Evolutionary conservation across 2,113 vertebrate species (phyloP).

Genomic region (Xiphias gladius): DNA sequence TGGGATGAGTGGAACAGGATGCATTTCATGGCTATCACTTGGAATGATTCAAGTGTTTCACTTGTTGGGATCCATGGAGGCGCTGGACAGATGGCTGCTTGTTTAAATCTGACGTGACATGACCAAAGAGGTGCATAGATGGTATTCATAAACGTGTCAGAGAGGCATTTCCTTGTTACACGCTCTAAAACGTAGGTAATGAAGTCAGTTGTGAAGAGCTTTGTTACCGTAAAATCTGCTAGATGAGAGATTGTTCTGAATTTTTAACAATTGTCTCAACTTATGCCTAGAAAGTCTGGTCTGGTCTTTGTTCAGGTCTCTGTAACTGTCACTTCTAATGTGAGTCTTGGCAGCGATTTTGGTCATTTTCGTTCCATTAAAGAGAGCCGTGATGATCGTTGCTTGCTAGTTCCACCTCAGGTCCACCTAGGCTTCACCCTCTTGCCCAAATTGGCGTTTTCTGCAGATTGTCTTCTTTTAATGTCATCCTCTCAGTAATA

Average conservation of each 20-base stretch:
- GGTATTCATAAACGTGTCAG: constrained; percentile 7
- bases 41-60: constrained; percentile 29
- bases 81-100: constrained; percentile 28
- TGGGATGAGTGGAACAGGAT: constrained; percentile 24
- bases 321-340: background rate
- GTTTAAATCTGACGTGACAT: constrained; percentile 27
- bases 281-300: background rate
- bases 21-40: constrained; percentile 41
- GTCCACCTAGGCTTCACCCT: too few species aligned
- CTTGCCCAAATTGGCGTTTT: background rate
- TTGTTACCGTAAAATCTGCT: background rate
- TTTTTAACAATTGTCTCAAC: background rate
- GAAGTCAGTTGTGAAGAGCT: background rate
- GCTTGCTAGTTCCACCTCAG: background rate
- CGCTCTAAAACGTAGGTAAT: background rate
- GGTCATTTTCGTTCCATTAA: background rate
- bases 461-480: background rate
- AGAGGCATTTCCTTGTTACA: background rate
- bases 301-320: background rate
- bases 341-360: background rate
- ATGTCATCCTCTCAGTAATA: background rate
- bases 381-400: background rate
- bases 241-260: background rate
- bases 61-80: constrained; percentile 30
- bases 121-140: constrained; percentile 6